Conservation (phyloP, 2,888 invertebrate species). For the Julus scandinavius region DNA sequence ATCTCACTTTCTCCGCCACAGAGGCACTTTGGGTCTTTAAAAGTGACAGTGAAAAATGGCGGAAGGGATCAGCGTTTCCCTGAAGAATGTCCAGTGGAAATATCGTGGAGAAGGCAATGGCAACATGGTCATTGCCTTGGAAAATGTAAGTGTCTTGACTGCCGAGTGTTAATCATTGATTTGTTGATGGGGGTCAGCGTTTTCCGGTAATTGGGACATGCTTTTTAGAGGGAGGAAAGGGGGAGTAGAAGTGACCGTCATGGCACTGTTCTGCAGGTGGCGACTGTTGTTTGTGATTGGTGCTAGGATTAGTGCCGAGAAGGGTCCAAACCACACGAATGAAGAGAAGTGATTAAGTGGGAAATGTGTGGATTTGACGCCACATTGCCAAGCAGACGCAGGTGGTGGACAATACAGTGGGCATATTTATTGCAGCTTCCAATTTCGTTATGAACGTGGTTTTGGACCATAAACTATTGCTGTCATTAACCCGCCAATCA, state of each 20-base stretch:
- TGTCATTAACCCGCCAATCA: too few species aligned
- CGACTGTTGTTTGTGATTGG: background rate
- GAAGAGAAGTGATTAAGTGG: background rate
- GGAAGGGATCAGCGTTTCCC: background rate
- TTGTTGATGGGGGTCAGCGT: background rate
- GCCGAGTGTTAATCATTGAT: background rate
- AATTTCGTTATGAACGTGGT: too few species aligned
- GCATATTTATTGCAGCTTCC: too few species aligned
- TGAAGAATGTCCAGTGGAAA: slow-evolving; percentile 31
- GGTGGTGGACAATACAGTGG: too few species aligned
- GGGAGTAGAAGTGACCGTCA: background rate
- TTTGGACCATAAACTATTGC: too few species aligned
- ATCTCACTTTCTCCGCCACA: background rate
- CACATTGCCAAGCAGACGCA: too few species aligned
- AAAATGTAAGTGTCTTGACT: slow-evolving; percentile 47
- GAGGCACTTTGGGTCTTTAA: background rate
- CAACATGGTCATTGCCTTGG: slow-evolving; percentile 36
- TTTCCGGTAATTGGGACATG: background rate
- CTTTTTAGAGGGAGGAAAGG: background rate
- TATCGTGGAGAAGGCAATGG: slow-evolving; percentile 53
- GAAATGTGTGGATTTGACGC: background rate
- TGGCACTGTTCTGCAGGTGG: background rate
- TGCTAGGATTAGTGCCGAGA: too few species aligned
- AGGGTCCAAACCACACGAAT: background rate
- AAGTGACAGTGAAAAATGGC: background rate